These are phyloP conservation scores for Triplophysa bombifrons DNA, from an alignment of 2,797 vertebrate genomes.

Conservation along the genomic window DNA sequence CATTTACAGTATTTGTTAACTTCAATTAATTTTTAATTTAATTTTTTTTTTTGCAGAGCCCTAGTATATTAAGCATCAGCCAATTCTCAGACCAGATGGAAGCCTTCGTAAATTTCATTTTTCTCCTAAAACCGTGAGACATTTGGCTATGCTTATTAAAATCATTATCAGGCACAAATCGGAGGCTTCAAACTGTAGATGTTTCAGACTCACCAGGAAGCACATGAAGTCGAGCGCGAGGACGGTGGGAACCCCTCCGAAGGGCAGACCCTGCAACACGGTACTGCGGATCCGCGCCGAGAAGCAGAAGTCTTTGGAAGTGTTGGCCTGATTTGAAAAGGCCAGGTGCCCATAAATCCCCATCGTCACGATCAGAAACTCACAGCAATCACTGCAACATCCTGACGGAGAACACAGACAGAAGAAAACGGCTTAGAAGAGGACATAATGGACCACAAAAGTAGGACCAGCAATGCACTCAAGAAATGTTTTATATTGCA, in stretches of 20 bases:
- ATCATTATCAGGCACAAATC: neutral
- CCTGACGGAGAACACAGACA: conserved; percentile 60
- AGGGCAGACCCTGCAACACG: conserved; percentile 94
- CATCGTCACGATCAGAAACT: conserved; percentile 76
- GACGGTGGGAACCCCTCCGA: conserved; percentile 93
- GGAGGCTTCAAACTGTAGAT: neutral
- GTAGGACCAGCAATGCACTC: no score
- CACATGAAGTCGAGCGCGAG: conserved; percentile 98
- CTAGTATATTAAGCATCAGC: no score
- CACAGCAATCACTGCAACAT: conserved; percentile 80
- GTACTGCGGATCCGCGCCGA: conserved; percentile 95
- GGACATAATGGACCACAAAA: no score
- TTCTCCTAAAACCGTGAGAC: neutral
- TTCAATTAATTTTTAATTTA: no score
- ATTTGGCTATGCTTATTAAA: neutral
- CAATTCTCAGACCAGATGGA: no score
- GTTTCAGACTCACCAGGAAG: conserved; percentile 86
- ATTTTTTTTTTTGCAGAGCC: no score
- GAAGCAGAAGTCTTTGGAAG: conserved; percentile 92
- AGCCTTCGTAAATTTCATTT: no score
- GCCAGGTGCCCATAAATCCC: conserved; percentile 67
- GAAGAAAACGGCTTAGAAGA: neutral
- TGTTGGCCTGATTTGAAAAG: conserved; percentile 71
- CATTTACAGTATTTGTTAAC: no score
- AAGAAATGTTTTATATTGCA: neutral